Base-by-base conservation (phyloP, 2,888 invertebrate genomes). In the Physocephala rufipes region DNA sequence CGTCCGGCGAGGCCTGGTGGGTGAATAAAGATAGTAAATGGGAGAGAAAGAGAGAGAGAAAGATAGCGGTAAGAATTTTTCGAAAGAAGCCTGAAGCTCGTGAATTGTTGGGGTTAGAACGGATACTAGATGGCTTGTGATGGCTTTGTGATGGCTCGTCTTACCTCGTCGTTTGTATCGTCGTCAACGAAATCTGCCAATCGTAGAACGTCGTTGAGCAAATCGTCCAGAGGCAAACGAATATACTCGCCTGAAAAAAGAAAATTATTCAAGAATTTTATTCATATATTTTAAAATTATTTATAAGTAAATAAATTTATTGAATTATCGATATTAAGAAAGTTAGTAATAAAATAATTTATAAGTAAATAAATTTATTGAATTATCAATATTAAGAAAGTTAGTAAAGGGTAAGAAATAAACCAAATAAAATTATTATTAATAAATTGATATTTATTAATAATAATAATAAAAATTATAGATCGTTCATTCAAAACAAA, bases 151-250 rank as follows among this genome's bases (percentile, higher is more conserved):
- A 21, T 4, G 51, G 51, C 2, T 19, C 21, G 21, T 0, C 76
- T 77, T 76, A 85, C 85, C 79, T 83, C 84, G 77, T 78, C 78
- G 67, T n/a, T n/a, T n/a, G n/a, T n/a, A n/a, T 36, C 36, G 5
- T 70, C 76, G 19, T 74, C 75, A 66, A 76, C 78, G 70, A 85
- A 82, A 76, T 81, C 82, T 68, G 82, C 79, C 77, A 85, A 82
- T 77, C 84, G 83, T 73, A 86, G 78, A 75, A 85, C 86, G 81
- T 86, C 86, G 79, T 86, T 82, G 71, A 86, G 79, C 75, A 86
- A 77, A 71, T 85, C 85, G 80, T 85, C 85, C 78, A 85, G 76
- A 19, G 86, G 85, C 73, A 85, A 78, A 70, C 84, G 85, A 67
- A 85, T 84, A 74, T 85, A 84, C 83, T 85, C 85, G 81, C 85